Evolutionary conservation across 2,113 vertebrate genomes (phyloP), one percentile per base, ranked within the genome.

Genomic region (Seriola dumerili): DNA sequence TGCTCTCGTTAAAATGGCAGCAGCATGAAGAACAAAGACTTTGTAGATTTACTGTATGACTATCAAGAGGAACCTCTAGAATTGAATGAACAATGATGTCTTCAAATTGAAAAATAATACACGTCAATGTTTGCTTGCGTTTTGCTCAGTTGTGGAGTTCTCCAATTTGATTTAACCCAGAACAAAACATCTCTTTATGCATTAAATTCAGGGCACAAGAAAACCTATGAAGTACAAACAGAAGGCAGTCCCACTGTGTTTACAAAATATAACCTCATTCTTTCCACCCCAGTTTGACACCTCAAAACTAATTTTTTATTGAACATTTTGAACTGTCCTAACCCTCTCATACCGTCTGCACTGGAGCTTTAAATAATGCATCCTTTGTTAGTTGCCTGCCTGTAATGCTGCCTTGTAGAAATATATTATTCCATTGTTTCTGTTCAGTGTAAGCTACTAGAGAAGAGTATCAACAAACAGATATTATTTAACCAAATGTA

Each of bases 1-100:
- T 59, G 72, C 72, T 74, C 68, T 17, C 19, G 5, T 29, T 79
- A 25, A n/a, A 76, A 71, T 50, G 68, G 21, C 65, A 77, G 67
- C 66, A 86, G 69, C 64, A 67, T n/a, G 25, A 9, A 61, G 9
- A 71, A 19, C 17, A 25, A 48, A 69, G 17, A 70, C 52, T 40
- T 25, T 48, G 3, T 34, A 21, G 1, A 59, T 36, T 25, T 4
- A 63, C 29, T 64, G 21, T 32, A 21, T 2, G 17, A 62, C 42
- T 16, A 34, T 54, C 44, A 50, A n/a, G 19, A 54, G 8, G 44
- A 72, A 36, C 6, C 11, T 46, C 16, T 29, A 23, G 19, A 19
- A 9, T 17, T 4, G 3, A 9, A 46, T 44, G 12, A 29, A 29
- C 29, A 32, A 57, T 34, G 0, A 38, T 25, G 48, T 48, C 6